Conservation (phyloP, 2,113 vertebrate species). For the Phocoena phocoena region DNA sequence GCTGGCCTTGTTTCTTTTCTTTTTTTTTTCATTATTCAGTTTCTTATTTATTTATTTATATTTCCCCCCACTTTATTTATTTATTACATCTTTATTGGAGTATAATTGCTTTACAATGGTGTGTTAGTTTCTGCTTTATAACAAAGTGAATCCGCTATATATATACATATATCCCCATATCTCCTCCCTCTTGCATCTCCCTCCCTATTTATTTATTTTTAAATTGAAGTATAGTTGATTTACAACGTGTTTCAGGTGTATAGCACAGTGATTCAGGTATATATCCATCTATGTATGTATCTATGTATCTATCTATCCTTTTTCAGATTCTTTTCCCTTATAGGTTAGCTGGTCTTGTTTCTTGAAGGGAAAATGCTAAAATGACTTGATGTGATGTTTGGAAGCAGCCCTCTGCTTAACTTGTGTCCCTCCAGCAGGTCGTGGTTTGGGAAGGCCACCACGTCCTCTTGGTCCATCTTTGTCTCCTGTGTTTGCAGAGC, state of each 20-base stretch:
- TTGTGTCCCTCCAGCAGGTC: not conserved
- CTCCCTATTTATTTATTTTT: too few relatives aligned
- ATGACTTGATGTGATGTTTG: not conserved
- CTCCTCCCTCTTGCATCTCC: too few relatives aligned
- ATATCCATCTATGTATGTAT: not conserved
- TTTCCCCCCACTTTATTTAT: too few relatives aligned
- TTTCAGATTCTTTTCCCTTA: not conserved
- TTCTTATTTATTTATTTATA: not conserved
- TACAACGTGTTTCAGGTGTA: not conserved
- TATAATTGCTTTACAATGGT: too few relatives aligned
- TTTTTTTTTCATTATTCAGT: not conserved
- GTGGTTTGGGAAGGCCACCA: not conserved
- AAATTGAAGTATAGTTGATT: not conserved
- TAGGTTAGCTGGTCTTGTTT: not conserved
- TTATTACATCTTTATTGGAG: too few relatives aligned
- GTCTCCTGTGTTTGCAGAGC: not conserved
- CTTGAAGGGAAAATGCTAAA: not conserved
- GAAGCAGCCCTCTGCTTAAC: not conserved
- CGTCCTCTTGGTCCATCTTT: not conserved
- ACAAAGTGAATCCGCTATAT: too few relatives aligned
- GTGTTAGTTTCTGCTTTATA: too few relatives aligned
- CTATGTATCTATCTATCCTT: not conserved
- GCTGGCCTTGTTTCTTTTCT: not conserved
- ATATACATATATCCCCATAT: too few relatives aligned
- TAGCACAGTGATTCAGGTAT: not conserved